phyloP scores from a whole-genome alignment of 1,140 invertebrate species.

The Drosophila trapezifrons region DNA sequence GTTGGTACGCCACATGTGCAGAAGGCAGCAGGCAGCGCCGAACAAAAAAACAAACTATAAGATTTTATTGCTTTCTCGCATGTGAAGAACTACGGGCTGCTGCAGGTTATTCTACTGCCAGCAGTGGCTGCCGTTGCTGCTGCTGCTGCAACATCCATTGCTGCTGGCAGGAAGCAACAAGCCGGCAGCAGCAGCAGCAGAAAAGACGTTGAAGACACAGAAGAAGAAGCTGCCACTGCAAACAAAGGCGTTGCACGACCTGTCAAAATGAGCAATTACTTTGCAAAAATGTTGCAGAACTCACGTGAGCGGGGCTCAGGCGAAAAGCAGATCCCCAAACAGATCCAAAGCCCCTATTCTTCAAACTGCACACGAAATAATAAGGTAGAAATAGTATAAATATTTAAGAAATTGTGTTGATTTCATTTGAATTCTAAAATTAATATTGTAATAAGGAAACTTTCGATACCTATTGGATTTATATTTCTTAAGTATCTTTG shows the following conservation, averaged over 20 bases:
- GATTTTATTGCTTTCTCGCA: constrained; percentile 79
- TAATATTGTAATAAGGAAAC: no score
- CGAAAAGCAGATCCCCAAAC: constrained; percentile 35
- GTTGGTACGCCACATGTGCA: constrained; percentile 70
- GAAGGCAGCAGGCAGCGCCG: constrained; percentile 33
- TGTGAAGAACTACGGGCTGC: constrained; percentile 65
- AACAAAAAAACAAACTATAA: constrained; percentile 72
- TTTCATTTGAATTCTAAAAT: no score
- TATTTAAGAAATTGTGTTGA: no score
- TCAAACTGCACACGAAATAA: constrained; percentile 9
- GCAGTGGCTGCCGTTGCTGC: constrained; percentile 22
- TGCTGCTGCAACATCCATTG: constrained; percentile 35
- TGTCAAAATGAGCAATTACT: constrained; percentile 83
- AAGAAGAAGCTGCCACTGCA: constrained; percentile 51
- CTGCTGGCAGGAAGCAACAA: constrained; percentile 73
- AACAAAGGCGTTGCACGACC: constrained; percentile 78
- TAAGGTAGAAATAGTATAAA: background rate
- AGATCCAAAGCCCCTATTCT: constrained; percentile 25
- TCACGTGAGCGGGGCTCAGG: constrained; percentile 62
- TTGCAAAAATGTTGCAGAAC: constrained; percentile 80
- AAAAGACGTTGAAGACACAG: constrained; percentile 4
- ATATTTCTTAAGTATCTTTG: no score
- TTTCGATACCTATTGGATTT: no score
- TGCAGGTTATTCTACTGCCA: constrained; percentile 40
- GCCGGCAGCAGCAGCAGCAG: constrained; percentile 47